Percentiles rank a stretch among this genome's conserved stretches.
Evolutionary conservation across 2,113 vertebrate species (phyloP).

Genomic region (Chunga burmeisteri): DNA sequence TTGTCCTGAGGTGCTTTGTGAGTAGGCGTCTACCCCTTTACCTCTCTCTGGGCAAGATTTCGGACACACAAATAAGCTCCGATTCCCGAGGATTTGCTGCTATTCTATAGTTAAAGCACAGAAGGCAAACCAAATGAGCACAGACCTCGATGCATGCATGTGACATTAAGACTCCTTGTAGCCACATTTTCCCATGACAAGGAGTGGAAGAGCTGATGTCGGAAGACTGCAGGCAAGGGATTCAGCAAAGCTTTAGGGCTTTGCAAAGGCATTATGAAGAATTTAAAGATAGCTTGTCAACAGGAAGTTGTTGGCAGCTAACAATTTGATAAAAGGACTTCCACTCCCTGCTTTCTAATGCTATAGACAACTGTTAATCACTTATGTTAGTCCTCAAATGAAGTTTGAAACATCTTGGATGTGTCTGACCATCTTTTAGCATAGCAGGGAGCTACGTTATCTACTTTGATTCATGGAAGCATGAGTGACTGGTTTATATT

Average conservation of each 20-base stretch:
- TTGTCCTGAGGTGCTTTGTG: not conserved
- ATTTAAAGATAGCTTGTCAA: conserved; percentile 52
- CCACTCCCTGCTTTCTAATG: conserved; percentile 42
- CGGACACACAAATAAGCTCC: accelerated
- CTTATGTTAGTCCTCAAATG: conserved; percentile 61
- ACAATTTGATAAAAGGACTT: conserved; percentile 59
- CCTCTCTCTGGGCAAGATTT: not conserved
- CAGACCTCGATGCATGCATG: accelerated
- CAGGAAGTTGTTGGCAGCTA: conserved; percentile 44
- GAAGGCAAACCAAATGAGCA: not conserved
- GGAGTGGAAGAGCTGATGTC: not conserved
- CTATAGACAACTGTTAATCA: conserved; percentile 60
- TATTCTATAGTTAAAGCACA: not conserved
- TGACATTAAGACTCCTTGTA: not conserved
- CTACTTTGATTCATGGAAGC: not conserved
- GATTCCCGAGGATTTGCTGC: not conserved
- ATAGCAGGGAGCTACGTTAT: not conserved
- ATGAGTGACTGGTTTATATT: not conserved
- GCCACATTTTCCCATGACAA: not conserved
- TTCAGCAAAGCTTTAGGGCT: conserved; percentile 19
- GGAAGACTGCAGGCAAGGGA: not conserved
- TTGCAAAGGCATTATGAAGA: conserved; percentile 38
- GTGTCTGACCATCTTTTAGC: conserved; percentile 10
- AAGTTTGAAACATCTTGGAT: conserved; percentile 61
- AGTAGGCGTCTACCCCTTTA: accelerated